Evolutionary conservation across 2,797 vertebrate genomes (phyloP), one percentile per base, ranked within the genome.

Genomic region (Melanotaenia pygmaea): DNA sequence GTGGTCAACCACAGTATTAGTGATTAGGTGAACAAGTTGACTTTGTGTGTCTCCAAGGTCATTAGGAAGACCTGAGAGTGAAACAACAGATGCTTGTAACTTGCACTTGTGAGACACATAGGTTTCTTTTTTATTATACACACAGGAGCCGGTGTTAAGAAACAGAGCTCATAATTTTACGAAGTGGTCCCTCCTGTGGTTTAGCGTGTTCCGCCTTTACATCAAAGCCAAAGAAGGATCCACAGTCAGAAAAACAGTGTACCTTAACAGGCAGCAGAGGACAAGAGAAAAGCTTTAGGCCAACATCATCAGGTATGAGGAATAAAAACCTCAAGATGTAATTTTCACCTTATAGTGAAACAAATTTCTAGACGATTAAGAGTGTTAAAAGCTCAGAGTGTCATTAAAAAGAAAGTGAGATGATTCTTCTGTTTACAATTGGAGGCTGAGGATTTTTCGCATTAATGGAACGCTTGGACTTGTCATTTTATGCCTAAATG

Each of bases 61-160:
- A 86, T 86, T 83, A 79, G 59, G 63, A 66, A 82, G 83, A 87
- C 70, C 64, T 45, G 71, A 69, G 80, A 91, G 81, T 8, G 65
- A 80, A 86, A 87, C 74, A 90, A 72, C 91, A 91, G 88, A 91
- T 86, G 91, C 86, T 88, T 90, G 85, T 92, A 87, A 90, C 85
- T 79, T 88, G 87, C 60, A 64, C 73, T 82, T 81, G 72, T 82
- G 56, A 79, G 74, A 79, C 77, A 75, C 72, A 80, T 61, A 50
- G 68, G 3, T 63, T 65, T 56, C 47, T 81, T 82, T 82, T 91
- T 90, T 81, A 87, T 86, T 77, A 77, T 77, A 68, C 82, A 87
- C 88, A 83, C 85, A 85, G 86, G 85, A 83, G 80, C 67, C 73
- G 71, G 70, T 78, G 82, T 89, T 83, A 81, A 86, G 79, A 84